Percentiles rank a stretch among this genome's conserved stretches.
phyloP scores from a whole-genome alignment of 1,140 invertebrate species.

The Drosophila insularis region DNA sequence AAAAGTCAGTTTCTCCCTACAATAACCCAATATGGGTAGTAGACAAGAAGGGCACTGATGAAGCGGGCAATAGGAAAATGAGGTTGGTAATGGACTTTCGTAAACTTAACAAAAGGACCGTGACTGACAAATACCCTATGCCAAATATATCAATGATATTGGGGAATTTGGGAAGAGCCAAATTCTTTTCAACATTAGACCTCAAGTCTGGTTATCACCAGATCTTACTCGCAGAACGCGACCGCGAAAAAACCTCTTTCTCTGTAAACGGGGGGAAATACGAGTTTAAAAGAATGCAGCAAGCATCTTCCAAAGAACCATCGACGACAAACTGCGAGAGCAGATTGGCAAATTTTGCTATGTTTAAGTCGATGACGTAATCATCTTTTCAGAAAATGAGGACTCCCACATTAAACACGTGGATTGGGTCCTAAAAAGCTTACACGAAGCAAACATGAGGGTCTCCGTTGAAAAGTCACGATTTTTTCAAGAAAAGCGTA shows the following conservation, averaged over 20 bases:
- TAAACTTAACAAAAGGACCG: no score
- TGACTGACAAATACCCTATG: no score
- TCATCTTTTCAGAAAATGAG: no score
- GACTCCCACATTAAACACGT: no score
- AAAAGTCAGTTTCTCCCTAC: no score
- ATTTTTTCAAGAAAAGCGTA: slow-evolving; percentile 20
- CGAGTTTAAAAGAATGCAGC: not conserved
- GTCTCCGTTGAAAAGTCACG: slow-evolving; percentile 20
- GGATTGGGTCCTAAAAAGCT: no score
- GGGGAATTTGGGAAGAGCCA: slow-evolving; percentile 11
- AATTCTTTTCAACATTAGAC: slow-evolving; percentile 19
- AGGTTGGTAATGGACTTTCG: no score
- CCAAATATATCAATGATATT: no score
- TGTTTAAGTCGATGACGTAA: no score
- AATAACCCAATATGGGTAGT: slow-evolving; percentile 3
- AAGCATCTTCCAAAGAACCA: no score
- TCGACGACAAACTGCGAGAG: no score
- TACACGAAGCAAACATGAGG: not conserved
- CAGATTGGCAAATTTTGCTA: no score
- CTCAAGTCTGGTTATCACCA: slow-evolving; percentile 24
- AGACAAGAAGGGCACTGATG: slow-evolving; percentile 18
- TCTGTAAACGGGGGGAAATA: slow-evolving; percentile 20
- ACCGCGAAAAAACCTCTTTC: slow-evolving; percentile 1
- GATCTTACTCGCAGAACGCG: slow-evolving; percentile 3
- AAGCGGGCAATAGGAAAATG: slow-evolving; percentile 10